Evolutionary conservation across 2,888 invertebrate species (phyloP), one percentile per base, ranked within the genome.

Genomic region (Phania funesta): DNA sequence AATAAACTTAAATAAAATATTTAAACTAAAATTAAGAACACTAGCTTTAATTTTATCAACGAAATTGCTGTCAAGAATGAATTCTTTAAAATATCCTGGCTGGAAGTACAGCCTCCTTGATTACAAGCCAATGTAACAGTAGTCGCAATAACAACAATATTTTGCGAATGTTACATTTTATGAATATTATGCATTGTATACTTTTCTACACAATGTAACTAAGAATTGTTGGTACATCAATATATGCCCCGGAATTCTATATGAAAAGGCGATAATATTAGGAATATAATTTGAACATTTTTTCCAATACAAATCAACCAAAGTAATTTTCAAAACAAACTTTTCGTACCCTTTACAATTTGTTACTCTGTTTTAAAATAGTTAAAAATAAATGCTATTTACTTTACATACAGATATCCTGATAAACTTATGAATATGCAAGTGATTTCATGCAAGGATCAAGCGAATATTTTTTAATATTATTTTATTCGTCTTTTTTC

Each of bases 401-500:
- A 56, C 22, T 58, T 26, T 6, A 13, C 20, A 68, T 8, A 6
- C 24, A 26, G 20, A 62, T 77, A 73, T 52, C 65, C 56, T 58
- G 29, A 22, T 24, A 67, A 62, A 68, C 22, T 67, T 24, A 62
- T 74, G 46, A 74, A 68, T 62, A 80, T 58, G 65, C 65, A 52
- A 38, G 41, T 46, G 35, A 16, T 46, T 20, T 8, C n/a, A 64
- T 38, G 38, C n/a, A 35, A 46, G 41, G 52, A 76, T 58, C 29
- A 65, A 73, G 50, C 41, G 50, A 1, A 54, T 22, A 54, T 50
- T 41, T 70, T 78, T 44, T 44, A 18, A 24, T 32, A 22, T 71
- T 76, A 38, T 44, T 60, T 46, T 38, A 24, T 65, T 71, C 16
- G 9, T 65, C 26, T 62, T 18, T 71, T 48, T 18, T 7, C 46